These are phyloP conservation scores for Crocuta crocuta DNA, from an alignment of 2,113 vertebrate species.

Conservation along the genomic window DNA sequence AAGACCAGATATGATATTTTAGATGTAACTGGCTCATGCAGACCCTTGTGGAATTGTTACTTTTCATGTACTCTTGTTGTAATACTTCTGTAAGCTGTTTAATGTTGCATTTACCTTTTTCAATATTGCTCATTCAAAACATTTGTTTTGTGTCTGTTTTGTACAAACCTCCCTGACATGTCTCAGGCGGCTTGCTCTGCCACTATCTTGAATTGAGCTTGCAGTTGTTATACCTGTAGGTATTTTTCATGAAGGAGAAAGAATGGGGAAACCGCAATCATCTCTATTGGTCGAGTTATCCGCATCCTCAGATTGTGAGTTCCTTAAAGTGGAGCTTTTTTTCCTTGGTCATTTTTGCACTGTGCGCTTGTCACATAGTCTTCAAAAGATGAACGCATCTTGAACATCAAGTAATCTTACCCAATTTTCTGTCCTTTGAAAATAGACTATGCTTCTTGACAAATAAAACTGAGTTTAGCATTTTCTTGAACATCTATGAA, in stretches of 20 bases:
- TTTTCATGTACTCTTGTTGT: not conserved
- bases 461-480: not conserved
- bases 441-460: constrained; percentile 14
- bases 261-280: not conserved
- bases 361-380: not conserved
- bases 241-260: not conserved
- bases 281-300: not conserved
- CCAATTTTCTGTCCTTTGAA: not conserved
- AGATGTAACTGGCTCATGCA: not conserved
- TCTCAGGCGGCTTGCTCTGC: not conserved
- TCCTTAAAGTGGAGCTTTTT: not conserved
- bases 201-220: not conserved
- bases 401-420: not conserved
- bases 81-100: not conserved
- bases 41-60: not conserved
- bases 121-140: not conserved
- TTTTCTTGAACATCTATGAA: not conserved
- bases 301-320: not conserved
- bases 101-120: not conserved
- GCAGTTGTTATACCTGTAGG: not conserved
- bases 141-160: not conserved
- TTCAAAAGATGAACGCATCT: not conserved
- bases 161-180: not conserved
- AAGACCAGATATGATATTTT: not conserved
- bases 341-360: not conserved